Evolutionary conservation across 2,888 invertebrate genomes (phyloP), one percentile per base, ranked within the genome.

Genomic region (Volucella bombylans): DNA sequence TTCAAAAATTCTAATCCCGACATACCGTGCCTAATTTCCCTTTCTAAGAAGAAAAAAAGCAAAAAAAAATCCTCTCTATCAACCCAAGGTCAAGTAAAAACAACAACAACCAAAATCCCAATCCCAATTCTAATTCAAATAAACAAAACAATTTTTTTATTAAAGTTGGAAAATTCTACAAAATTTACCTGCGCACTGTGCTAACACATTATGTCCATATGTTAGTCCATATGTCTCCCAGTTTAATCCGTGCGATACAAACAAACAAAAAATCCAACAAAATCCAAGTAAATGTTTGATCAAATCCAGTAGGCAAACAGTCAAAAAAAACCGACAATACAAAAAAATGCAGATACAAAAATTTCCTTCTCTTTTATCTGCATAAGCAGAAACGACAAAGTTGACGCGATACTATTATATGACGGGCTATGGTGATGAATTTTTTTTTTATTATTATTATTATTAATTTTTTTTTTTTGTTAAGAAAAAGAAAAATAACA

Each of bases 121-220:
- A n/a, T 31, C 14, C 12, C 11, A 18, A 18, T 14, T 11, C 12
- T 8, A 18, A 18, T 9, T 31, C 39, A 54, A 64, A 8, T 50
- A 54, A 38, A 43, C 43, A 64, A 47, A 73, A 52, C 14, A 57
- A 23, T 14, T 3, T 43, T 55, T 68, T 38, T 68, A 12, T 8
- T 14, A 67, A 31, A 8, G 50, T 2, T 57, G 39, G 52, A n/a
- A 15, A 10, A 54, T 12, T 31, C 18, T 14, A 45, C 39, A 55
- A 65, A 72, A 71, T 71, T 81, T 85, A 85, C 85, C 85, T 85
- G 85, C 85, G 71, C 85, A 77, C 76, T 67, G 76, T 85, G 76
- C 77, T 85, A 85, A 81, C 85, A 85, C 85, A 85, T 85, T 80
- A 62, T 81, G 81, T 85, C 81, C 81, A 81, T 80, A 85, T 81